These are phyloP conservation scores for Potamarius usumacintae DNA, from an alignment of 2,113 vertebrate genomes.

Conservation along the genomic window DNA sequence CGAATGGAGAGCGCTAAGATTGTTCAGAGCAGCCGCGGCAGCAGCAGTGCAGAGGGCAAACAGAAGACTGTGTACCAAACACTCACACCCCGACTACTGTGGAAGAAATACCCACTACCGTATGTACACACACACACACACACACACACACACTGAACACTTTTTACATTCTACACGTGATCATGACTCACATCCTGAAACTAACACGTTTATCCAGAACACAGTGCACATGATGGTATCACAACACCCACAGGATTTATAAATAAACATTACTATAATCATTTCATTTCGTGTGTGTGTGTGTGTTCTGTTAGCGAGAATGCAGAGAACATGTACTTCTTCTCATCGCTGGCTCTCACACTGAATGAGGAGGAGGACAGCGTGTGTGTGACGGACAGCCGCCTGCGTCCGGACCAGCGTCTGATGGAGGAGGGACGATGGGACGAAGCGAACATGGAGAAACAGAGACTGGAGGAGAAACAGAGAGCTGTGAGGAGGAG, in stretches of 20 bases:
- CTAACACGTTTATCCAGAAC: too few relatives aligned
- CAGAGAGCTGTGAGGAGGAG: constrained; percentile 83
- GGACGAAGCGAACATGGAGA: constrained; percentile 94
- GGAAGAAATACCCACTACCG: constrained; percentile 96
- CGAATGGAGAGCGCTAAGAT: constrained; percentile 95
- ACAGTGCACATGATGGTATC: too few relatives aligned
- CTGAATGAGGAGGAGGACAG: constrained; percentile 87
- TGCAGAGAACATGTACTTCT: constrained; percentile 96
- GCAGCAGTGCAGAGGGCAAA: constrained; percentile 83
- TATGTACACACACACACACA: constrained; percentile 68
- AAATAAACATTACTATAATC: background rate
- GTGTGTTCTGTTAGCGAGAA: constrained; percentile 78
- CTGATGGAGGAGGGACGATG: constrained; percentile 95
- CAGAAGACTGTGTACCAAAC: constrained; percentile 98
- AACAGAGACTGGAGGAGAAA: constrained; percentile 94
- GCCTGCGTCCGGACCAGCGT: constrained; percentile 88
- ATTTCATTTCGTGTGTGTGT: background rate
- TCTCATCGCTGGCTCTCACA: constrained; percentile 91
- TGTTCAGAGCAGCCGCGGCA: constrained; percentile 86
- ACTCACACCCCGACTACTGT: constrained; percentile 85
- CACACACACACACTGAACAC: background rate
- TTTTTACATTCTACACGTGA: background rate
- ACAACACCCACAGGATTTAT: background rate
- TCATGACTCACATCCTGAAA: too few relatives aligned
- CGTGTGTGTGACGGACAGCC: constrained; percentile 86